Conservation (phyloP, 2,113 vertebrate species). For the Lamprotornis superbus region DNA sequence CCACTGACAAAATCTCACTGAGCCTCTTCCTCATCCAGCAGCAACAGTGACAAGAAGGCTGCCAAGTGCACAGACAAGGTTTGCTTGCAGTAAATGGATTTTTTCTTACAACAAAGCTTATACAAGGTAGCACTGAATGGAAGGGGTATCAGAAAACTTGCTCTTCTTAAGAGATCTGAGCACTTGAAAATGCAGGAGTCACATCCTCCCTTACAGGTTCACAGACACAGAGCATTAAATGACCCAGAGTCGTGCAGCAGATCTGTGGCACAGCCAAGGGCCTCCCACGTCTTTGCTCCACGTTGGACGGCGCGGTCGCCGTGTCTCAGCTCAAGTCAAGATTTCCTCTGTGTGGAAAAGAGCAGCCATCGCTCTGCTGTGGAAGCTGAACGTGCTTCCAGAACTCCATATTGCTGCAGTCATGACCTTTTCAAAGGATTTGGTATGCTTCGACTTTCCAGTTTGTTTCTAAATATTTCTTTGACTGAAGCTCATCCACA, state of each 20-base stretch:
- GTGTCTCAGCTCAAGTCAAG: neutral
- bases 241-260: neutral
- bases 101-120: neutral
- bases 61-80: neutral
- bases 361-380: neutral
- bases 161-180: neutral
- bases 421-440: constrained; percentile 24
- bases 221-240: neutral
- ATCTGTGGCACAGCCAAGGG: neutral
- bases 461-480: constrained; percentile 46
- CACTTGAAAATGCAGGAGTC: neutral
- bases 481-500: neutral
- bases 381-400: neutral
- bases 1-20: neutral
- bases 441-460: neutral
- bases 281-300: neutral
- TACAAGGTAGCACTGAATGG: neutral
- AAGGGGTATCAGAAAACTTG: neutral
- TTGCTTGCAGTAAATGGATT: neutral
- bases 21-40: neutral
- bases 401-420: constrained; percentile 47
- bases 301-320: neutral
- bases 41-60: neutral
- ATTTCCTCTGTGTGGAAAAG: neutral
- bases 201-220: neutral